Evolutionary conservation across 2,888 invertebrate genomes (phyloP).

Genomic region (Scaptodrosophila latifasciaeformis): DNA sequence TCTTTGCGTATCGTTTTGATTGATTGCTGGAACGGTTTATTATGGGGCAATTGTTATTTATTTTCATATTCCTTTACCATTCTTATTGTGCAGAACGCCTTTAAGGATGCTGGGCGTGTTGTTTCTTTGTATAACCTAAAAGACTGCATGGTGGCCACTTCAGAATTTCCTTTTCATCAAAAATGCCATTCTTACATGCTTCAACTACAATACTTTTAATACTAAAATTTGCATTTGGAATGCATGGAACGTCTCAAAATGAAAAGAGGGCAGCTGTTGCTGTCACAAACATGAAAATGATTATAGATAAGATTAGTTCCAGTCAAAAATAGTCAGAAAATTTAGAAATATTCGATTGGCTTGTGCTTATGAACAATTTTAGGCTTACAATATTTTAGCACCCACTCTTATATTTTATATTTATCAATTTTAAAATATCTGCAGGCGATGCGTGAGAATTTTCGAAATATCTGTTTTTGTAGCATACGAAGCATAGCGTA

Average conservation of each 20-base stretch:
- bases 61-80: no score
- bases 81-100: no score
- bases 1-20: no score
- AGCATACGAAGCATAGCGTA: neutral
- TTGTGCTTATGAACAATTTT: neutral
- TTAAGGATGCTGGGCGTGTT: conserved; percentile 5
- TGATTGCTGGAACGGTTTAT: conserved; percentile 56
- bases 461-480: conserved; percentile 47
- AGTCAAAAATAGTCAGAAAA: no score
- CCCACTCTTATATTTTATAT: no score
- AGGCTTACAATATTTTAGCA: no score
- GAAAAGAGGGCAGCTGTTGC: conserved; percentile 30
- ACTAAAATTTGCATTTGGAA: conserved; percentile 51
- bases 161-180: conserved; percentile 45
- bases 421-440: no score
- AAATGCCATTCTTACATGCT: conserved; percentile 33
- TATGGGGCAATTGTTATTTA: conserved; percentile 48
- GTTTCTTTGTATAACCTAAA: conserved; percentile 2
- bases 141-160: conserved; percentile 64
- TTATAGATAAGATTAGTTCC: no score
- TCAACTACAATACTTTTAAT: conserved; percentile 31
- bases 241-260: neutral
- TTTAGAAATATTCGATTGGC: neutral
- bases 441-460: conserved; percentile 60
- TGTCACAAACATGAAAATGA: no score